Base-by-base conservation (phyloP, 2,888 invertebrate species). In the Eustalomyia histrio region DNA sequence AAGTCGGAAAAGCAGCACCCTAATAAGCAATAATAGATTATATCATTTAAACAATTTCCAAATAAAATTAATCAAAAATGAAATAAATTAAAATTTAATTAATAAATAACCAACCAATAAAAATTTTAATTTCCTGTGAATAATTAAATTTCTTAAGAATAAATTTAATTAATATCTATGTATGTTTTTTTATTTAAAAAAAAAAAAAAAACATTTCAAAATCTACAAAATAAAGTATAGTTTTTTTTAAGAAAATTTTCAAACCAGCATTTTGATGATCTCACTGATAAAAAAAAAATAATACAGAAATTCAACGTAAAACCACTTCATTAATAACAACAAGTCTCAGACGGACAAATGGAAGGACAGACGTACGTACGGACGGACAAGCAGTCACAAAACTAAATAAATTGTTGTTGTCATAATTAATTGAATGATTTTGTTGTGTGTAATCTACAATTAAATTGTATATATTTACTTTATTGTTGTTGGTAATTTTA, bases 391-490 rank as follows among this genome's bases (percentile, higher is more conserved):
- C 9, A 6, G 33, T 16, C 43, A 67, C 21, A 29, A 29, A 55
- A 39, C 17, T 50, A 73, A 39, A 17, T 50, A n/a, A 71, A 78
- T 61, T 6, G 7, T 72, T 73, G 72, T 80, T 80, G 80, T 71
- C 80, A 83, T 83, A 76, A 78, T 83, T 78, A 80, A 80, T 80
- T 80, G 67, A 74, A 67, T 75, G 65, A 53, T 71, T 73, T 69
- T 76, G 33, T 63, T 33, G 53, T 67, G 24, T 71, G 65, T 80
- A 60, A 61, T 47, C 55, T 18, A 55, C 80, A 76, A 76, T 76
- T 73, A 73, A 80, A 76, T 74, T 69, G 53, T 72, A 52, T 4
- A 29, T 29, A 29, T 7, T 29, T 29, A 29, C 29, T 29, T 29
- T 29, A 6, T 29, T 29, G 29, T 29, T 35, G 35, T n/a, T 14